phyloP scores from a whole-genome alignment of 2,888 invertebrate genomes.

The Colostygia pectinataria region DNA sequence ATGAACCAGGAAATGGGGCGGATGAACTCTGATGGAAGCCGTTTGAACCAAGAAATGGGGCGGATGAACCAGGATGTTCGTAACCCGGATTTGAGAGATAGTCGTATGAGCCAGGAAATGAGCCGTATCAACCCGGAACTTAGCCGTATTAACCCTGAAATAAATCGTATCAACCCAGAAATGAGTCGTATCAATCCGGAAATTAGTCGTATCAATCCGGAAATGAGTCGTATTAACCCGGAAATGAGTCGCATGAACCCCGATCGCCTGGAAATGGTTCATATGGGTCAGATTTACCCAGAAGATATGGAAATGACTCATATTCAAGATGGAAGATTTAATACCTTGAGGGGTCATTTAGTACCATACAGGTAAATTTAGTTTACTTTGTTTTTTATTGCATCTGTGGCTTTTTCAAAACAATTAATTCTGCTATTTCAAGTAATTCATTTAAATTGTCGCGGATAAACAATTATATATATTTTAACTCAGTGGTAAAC shows the following conservation, averaged over 20 bases:
- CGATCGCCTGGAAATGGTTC: conserved; percentile 49
- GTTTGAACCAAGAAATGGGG: conserved; percentile 33
- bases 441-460: too few relatives aligned
- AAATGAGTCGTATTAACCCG: conserved; percentile 42
- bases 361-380: conserved; percentile 53
- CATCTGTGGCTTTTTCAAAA: too few relatives aligned
- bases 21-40: conserved; percentile 23
- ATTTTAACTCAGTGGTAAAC: too few relatives aligned
- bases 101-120: conserved; percentile 41
- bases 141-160: conserved; percentile 38
- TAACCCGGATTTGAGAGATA: conserved; percentile 37
- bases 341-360: conserved; percentile 71
- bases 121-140: conserved; percentile 43
- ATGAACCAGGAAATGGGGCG: conserved; percentile 3
- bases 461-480: too few relatives aligned
- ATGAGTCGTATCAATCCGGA: conserved; percentile 40
- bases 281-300: conserved; percentile 48
- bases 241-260: conserved; percentile 45
- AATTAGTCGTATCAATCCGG: conserved; percentile 47
- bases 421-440: too few relatives aligned
- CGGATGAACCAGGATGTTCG: conserved; percentile 22
- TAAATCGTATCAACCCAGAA: conserved; percentile 47
- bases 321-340: conserved; percentile 58
- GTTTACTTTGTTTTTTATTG: neutral
- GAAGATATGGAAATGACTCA: conserved; percentile 43